Evolutionary conservation across 2,888 invertebrate species (phyloP).

Genomic region (Drosophila bunnanda): DNA sequence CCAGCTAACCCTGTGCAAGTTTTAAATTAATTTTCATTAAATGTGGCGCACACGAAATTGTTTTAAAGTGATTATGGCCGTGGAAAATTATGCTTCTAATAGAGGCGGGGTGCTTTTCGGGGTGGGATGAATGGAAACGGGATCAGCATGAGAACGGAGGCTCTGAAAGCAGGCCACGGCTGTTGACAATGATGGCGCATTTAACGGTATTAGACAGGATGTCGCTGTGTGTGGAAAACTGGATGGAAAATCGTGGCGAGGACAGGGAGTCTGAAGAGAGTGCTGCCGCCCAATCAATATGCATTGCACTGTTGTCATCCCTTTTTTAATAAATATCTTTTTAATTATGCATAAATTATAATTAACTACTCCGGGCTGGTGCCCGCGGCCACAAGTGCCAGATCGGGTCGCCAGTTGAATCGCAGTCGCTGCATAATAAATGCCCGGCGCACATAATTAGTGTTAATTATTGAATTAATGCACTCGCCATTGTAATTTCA

Average conservation of each 20-base stretch:
- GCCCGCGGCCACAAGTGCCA: constrained; percentile 22
- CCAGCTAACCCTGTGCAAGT: constrained; percentile 46
- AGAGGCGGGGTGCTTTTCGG: constrained; percentile 10
- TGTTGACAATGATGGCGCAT: constrained; percentile 49
- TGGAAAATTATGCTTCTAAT: constrained; percentile 61
- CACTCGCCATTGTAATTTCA: constrained; percentile 67
- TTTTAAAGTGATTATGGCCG: constrained; percentile 70
- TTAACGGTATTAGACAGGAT: constrained; percentile 48
- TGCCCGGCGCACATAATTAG: constrained; percentile 69
- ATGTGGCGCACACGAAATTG: constrained; percentile 67
- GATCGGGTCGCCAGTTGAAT: constrained; percentile 31
- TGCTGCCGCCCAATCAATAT: constrained; percentile 40
- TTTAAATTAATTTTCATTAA: constrained; percentile 71
- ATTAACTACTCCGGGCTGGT: constrained; percentile 44
- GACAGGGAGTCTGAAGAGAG: neutral
- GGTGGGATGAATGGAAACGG: constrained; percentile 2
- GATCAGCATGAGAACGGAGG: constrained; percentile 2
- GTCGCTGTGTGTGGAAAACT: constrained; percentile 7
- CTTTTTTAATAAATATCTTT: constrained; percentile 52
- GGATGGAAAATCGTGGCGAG: neutral
- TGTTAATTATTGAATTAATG: constrained; percentile 77
- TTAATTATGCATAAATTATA: constrained; percentile 63
- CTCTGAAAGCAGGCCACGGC: constrained; percentile 39
- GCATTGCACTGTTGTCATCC: constrained; percentile 32
- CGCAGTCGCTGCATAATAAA: constrained; percentile 51